Base-by-base conservation (phyloP, 92 coral and sea anemone genomes). In the Heliopora coerulea region DNA sequence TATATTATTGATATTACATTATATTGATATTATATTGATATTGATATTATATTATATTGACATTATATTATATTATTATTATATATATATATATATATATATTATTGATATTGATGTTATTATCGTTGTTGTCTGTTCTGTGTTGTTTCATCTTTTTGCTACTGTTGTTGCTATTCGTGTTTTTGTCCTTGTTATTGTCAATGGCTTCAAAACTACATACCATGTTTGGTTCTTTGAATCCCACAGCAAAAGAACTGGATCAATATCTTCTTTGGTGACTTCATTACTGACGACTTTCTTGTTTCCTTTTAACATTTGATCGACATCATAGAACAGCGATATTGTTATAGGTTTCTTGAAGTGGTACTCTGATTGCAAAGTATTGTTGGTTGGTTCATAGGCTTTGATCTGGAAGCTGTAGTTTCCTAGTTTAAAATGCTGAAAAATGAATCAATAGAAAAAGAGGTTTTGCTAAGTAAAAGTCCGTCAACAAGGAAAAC, bases 371-470 rank as follows among this genome's bases (percentile, higher is more conserved):
- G 86, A 85, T 24, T 75, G 79, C 10, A 83, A 41, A 8, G 91
- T 87, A 84, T 87, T 87, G 83, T 86, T 88, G 0, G 31, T 26
- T 1, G 98, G 95, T 24, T 88, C 88, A 32, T 83, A 49, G 15
- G 96, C 96, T 79, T 95, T 95, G 80, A 95, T 90, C 33, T 87
- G 91, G 70, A 95, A 95, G 72, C 99, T 95, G 83, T 95, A 95
- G 84, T 95, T 86, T 2, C 99, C 99, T 29, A 95, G 88, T 92
- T 87, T 90, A 85, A 95, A 95, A 87, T 95, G 99, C 99, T 95
- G 76, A 11, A 68, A 75, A 19, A 11, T 3, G 70, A 54, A n/a
- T 15, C 9, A 18, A 14, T 13, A 34, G 0, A 32, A 28, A 46
- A 1, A 41, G 42, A 28, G 10, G 54, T 28, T 13, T 40, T 30